Evolutionary conservation across 1,140 invertebrate species (phyloP).

Genomic region (Alviniconcha marisindica): DNA sequence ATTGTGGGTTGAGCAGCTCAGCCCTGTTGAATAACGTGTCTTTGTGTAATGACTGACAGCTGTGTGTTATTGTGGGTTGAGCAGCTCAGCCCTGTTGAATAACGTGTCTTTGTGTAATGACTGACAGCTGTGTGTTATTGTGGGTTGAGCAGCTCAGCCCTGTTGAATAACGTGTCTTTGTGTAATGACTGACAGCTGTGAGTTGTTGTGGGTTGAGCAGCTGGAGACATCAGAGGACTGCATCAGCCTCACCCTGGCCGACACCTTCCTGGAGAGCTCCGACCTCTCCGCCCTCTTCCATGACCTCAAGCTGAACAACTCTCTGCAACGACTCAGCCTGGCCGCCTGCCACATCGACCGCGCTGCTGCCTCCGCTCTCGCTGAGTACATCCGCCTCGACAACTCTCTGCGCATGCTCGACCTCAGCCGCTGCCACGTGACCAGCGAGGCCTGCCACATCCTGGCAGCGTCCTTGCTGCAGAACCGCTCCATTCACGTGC

Average conservation of each 20-base stretch:
- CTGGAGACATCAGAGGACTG: conserved; percentile 56
- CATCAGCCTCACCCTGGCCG: conserved; percentile 52
- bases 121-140: too few species aligned
- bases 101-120: too few species aligned
- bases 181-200: too few species aligned
- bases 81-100: too few species aligned
- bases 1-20: too few species aligned
- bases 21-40: too few species aligned
- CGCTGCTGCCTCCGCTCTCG: conserved; percentile 51
- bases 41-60: too few species aligned
- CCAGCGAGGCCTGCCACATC: conserved; percentile 53
- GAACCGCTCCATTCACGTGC: conserved; percentile 52
- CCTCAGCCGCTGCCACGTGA: conserved; percentile 62
- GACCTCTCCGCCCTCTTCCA: conserved; percentile 60
- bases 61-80: too few species aligned
- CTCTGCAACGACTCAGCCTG: conserved; percentile 54
- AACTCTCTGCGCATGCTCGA: conserved; percentile 59
- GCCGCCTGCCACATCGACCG: conserved; percentile 57
- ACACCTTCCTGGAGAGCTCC: conserved; percentile 58
- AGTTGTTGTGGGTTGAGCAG: conserved; percentile 11
- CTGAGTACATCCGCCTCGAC: conserved; percentile 63
- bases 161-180: too few species aligned
- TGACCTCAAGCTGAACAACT: conserved; percentile 59
- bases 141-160: too few species aligned
- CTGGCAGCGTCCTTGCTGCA: conserved; percentile 53